Evolutionary conservation across 2,797 vertebrate species (phyloP).

Genomic region (Loris lydekkerianus): DNA sequence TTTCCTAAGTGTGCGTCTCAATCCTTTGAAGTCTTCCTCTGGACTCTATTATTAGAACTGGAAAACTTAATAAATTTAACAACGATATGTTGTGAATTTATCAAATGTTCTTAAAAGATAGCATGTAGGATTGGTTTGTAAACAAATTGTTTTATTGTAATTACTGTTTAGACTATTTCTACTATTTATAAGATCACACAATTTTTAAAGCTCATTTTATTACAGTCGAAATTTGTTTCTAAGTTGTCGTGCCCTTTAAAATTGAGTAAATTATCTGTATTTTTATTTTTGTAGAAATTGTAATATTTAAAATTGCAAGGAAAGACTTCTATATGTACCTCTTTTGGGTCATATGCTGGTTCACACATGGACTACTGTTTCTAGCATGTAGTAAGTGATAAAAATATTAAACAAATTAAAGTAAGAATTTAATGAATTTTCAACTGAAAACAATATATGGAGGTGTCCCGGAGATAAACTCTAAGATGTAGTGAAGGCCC

Average conservation of each 20-base stretch:
- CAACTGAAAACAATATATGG: neutral
- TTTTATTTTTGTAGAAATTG: neutral
- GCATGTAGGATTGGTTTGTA: neutral
- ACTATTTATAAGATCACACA: slow-evolving; percentile 13
- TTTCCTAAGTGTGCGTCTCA: slow-evolving; percentile 52
- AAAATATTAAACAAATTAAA: neutral
- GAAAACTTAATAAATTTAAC: slow-evolving; percentile 50
- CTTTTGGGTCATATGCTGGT: neutral
- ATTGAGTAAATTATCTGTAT: neutral
- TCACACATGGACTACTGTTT: neutral
- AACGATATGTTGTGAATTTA: slow-evolving; percentile 25
- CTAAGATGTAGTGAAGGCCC: neutral
- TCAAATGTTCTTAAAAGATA: slow-evolving; percentile 58
- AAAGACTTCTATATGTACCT: neutral
- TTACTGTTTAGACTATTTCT: neutral
- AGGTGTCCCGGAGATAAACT: neutral
- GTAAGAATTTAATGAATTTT: neutral
- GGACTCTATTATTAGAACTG: slow-evolving; percentile 54
- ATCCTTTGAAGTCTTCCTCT: slow-evolving; percentile 13
- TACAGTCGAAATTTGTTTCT: neutral
- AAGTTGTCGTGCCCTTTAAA: neutral
- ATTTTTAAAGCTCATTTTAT: slow-evolving; percentile 9
- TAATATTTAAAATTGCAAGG: neutral
- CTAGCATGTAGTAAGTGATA: neutral
- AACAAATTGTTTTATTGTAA: neutral